Conservation (phyloP, 2,888 invertebrate genomes). For the Oligia strigilis region DNA sequence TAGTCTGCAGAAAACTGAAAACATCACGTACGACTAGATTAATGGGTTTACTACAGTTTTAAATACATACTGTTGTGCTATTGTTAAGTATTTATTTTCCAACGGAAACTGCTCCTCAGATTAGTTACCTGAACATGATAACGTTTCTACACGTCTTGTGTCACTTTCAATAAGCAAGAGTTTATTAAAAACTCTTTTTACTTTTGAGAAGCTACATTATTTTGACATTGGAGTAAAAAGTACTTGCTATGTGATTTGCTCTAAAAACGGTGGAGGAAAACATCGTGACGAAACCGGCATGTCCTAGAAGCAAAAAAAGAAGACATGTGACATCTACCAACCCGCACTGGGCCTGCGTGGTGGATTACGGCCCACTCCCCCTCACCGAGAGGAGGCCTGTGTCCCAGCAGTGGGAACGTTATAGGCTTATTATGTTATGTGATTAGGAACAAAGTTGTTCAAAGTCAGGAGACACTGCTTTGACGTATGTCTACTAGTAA, state of each 20-base stretch:
- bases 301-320: background rate
- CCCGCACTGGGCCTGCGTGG: background rate
- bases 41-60: constrained; percentile 9
- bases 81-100: constrained; percentile 10
- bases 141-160: background rate
- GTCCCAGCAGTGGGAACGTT: background rate
- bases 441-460: background rate
- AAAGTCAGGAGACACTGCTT: background rate
- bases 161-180: constrained; percentile 7
- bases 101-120: background rate
- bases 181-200: too few relatives aligned
- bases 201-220: background rate
- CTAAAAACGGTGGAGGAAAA: background rate
- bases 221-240: background rate
- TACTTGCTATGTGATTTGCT: background rate
- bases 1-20: constrained; percentile 33
- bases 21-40: constrained; percentile 42
- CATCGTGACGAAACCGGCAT: background rate
- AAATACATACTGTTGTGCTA: background rate
- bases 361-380: background rate
- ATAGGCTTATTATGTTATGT: background rate
- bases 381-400: background rate
- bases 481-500: background rate
- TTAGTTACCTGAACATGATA: background rate
- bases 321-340: background rate